Percentiles rank a stretch among this genome's conserved stretches.
Conservation (phyloP, 2,888 invertebrate species). For the Rhogogaster chlorosoma region DNA sequence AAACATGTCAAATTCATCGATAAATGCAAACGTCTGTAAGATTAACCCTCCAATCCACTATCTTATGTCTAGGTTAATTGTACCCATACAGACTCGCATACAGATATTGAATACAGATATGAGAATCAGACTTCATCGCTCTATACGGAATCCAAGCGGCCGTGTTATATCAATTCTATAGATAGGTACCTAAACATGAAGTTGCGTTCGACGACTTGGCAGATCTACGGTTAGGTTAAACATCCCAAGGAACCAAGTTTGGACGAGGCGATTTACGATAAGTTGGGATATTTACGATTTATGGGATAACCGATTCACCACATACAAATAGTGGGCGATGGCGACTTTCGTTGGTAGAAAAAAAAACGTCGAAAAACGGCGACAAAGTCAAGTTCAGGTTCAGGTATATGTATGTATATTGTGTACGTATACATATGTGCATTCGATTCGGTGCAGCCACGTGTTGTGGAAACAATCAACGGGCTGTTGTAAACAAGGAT, state of each 20-base stretch:
- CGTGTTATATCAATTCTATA: no score
- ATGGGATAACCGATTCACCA: background rate
- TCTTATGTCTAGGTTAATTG: background rate
- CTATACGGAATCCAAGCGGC: background rate
- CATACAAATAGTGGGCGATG: background rate
- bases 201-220: background rate
- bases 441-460: slow-evolving; percentile 66
- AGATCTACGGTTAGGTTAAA: background rate
- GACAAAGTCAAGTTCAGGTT: background rate
- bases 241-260: background rate
- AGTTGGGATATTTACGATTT: background rate
- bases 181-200: background rate
- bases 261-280: background rate
- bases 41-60: no score
- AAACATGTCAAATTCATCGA: slow-evolving; percentile 54
- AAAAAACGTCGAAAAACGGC: background rate
- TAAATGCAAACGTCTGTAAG: background rate
- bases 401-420: background rate
- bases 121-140: background rate
- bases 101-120: no score
- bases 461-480: slow-evolving; percentile 76
- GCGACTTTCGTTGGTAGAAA: background rate
- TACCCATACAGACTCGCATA: no score
- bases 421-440: background rate
- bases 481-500: slow-evolving; percentile 73